phyloP scores from a whole-genome alignment of 2,113 vertebrate species.

The Coptodon bakossiorum region DNA sequence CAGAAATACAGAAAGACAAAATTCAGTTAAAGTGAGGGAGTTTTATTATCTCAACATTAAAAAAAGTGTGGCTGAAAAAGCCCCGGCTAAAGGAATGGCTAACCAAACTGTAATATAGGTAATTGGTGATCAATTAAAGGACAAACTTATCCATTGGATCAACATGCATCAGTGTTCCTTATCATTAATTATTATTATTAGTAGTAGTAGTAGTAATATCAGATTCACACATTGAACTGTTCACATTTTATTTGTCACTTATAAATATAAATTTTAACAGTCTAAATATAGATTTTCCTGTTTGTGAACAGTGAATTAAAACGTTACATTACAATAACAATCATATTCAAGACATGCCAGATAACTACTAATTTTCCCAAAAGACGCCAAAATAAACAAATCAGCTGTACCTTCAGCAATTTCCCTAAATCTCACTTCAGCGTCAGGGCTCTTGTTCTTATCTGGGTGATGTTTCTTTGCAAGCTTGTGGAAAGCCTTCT shows the following conservation, averaged over 20 bases:
- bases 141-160: background rate
- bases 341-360: background rate
- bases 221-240: background rate
- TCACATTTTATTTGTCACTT: background rate
- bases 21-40: background rate
- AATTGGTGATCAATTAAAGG: background rate
- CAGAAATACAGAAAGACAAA: background rate
- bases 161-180: background rate
- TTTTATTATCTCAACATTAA: background rate
- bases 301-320: background rate
- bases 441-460: conserved; percentile 92
- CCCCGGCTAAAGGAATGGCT: background rate
- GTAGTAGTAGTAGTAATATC: background rate
- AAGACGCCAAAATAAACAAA: background rate
- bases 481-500: conserved; percentile 95
- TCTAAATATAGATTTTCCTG: background rate
- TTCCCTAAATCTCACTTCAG: conserved; percentile 91
- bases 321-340: background rate
- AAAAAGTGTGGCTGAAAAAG: background rate
- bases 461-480: conserved; percentile 97
- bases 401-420: conserved; percentile 87
- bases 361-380: background rate
- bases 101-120: background rate
- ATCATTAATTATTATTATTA: background rate
- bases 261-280: background rate